Conservation (phyloP, 2,888 invertebrate genomes). For the Pseudeuparius sepicola region DNA sequence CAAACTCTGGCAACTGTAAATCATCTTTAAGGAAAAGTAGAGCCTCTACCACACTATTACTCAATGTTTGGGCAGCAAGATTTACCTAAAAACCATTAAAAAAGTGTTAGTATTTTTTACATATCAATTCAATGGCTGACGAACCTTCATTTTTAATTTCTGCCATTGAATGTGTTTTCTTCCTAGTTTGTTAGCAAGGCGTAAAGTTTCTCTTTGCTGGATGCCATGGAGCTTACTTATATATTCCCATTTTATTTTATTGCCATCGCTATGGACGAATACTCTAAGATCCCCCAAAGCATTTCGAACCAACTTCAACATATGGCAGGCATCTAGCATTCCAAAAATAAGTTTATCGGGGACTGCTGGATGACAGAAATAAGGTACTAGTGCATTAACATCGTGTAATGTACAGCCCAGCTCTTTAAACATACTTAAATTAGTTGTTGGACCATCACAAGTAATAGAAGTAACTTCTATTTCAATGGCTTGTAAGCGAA, state of each 20-base stretch:
- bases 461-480: slow-evolving; percentile 15
- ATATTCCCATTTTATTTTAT: slow-evolving; percentile 14
- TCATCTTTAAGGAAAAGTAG: slow-evolving; percentile 2
- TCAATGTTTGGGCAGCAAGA: slow-evolving; percentile 4
- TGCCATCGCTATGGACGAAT: slow-evolving; percentile 11
- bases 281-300: slow-evolving; percentile 4
- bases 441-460: slow-evolving; percentile 18
- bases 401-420: slow-evolving; percentile 15
- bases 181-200: slow-evolving; percentile 16
- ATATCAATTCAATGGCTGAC: too few relatives aligned
- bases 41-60: slow-evolving; percentile 3
- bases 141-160: slow-evolving; percentile 17
- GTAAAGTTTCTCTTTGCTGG: slow-evolving; percentile 15
- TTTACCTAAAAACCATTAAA: slow-evolving; percentile 8
- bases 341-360: slow-evolving; percentile 9
- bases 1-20: slow-evolving; percentile 10
- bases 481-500: slow-evolving; percentile 9
- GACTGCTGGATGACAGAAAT: too few relatives aligned
- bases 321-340: slow-evolving; percentile 14
- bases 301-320: slow-evolving; percentile 15
- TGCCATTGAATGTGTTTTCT: slow-evolving; percentile 12
- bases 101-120: too few relatives aligned
- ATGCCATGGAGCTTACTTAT: slow-evolving; percentile 14
- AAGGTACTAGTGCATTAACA: slow-evolving; percentile 9
- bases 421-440: slow-evolving; percentile 18